Evolutionary conservation across 2,113 vertebrate species (phyloP), one percentile per base, ranked within the genome.

Genomic region (Plotosus lineatus): DNA sequence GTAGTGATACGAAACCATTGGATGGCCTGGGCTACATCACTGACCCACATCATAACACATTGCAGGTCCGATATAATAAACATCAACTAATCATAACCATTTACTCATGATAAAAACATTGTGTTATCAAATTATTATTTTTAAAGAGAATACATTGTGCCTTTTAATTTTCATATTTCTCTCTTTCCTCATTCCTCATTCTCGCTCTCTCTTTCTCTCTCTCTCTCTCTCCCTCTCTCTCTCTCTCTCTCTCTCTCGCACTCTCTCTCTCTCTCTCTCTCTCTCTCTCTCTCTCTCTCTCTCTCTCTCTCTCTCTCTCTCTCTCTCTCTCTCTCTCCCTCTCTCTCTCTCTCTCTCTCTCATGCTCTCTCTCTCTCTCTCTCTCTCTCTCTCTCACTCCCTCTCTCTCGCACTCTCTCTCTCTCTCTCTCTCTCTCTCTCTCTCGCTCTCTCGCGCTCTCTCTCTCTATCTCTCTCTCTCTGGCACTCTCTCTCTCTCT

Each of bases 341-440:
- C 50, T 58, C 36, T 56, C 23, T 83, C 8, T 79, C 21, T 68
- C 65, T 71, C 48, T 84, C 44, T 50, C 76, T 78, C 73, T 89
- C n/a, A n/a, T n/a, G n/a, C 87, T 84, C 42, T 89, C n/a, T 79
- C 28, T 82, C 21, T 82, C 75, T 63, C n/a, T n/a, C n/a, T n/a
- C n/a, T 58, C 38, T 17, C 17, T 66, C 9, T 68, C 36, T 68
- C 55, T 58, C 74, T 58, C 74, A 60, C 38, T 58, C 73, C 58
- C 73, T 75, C 50, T 58, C 36, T 56, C 23, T 83, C 8, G 78
- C 21, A 65, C 65, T 71, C 48, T 84, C 44, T 50, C 76, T 78
- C 73, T 89, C 87, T 84, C 42, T 89, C n/a, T 79, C 28, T 82
- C 21, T 82, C 75, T 63, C n/a, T n/a, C n/a, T n/a, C n/a, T n/a